Evolutionary conservation across 2,797 vertebrate genomes (phyloP).

Genomic region (Cuculus canorus): DNA sequence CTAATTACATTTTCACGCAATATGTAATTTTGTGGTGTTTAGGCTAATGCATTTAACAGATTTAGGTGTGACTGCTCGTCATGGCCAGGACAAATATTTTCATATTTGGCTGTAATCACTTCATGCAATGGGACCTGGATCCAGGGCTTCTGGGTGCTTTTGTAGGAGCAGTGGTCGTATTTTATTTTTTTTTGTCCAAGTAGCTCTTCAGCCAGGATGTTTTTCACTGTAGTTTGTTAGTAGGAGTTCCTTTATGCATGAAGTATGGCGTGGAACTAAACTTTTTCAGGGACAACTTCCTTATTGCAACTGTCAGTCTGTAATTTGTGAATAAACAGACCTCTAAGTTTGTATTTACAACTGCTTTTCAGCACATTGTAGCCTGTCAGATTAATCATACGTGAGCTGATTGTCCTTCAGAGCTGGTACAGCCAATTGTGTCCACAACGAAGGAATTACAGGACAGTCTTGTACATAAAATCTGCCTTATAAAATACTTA

Average conservation of each 20-base stretch:
- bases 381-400: neutral
- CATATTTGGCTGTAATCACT: neutral
- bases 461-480: neutral
- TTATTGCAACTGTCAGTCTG: neutral
- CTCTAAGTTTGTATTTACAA: neutral
- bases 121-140: neutral
- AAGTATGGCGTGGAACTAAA: neutral
- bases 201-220: neutral
- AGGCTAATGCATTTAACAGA: neutral
- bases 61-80: neutral
- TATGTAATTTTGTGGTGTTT: slow-evolving; percentile 7
- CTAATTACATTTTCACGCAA: neutral
- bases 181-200: neutral
- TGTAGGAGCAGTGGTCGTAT: neutral
- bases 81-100: neutral
- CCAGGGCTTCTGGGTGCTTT: neutral
- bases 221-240: neutral
- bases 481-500: neutral
- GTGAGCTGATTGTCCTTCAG: neutral
- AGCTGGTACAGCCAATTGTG: neutral
- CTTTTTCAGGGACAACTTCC: neutral
- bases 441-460: neutral
- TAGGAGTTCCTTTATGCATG: neutral
- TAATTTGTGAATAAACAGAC: neutral
- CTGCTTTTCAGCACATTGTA: neutral